Conservation (phyloP, 2,888 invertebrate genomes). For the Netelia fuscicornis region DNA sequence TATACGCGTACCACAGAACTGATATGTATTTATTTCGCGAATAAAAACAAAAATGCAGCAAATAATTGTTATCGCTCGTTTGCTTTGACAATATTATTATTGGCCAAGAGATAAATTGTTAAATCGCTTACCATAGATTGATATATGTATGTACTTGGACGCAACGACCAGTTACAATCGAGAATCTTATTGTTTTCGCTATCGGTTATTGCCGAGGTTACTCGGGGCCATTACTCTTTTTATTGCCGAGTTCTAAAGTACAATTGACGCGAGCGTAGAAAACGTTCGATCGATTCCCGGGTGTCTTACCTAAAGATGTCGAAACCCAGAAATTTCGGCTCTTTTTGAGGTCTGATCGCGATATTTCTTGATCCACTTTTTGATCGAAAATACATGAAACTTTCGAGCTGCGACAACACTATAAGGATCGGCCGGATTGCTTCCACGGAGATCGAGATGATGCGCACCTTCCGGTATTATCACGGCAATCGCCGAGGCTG, state of each 20-base stretch:
- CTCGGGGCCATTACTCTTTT: neutral
- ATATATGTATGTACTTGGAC: neutral
- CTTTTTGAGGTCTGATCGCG: neutral
- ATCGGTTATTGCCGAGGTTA: constrained; percentile 24
- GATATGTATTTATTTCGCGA: constrained; percentile 60
- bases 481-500: constrained; percentile 88
- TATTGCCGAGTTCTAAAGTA: too few species aligned
- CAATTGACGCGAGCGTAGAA: neutral
- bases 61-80: neutral
- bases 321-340: neutral
- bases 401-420: constrained; percentile 88
- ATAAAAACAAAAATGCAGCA: constrained; percentile 33
- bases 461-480: constrained; percentile 94
- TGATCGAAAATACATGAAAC: constrained; percentile 88
- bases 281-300: neutral
- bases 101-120: neutral
- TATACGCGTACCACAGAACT: constrained; percentile 40
- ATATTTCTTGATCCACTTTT: constrained; percentile 86
- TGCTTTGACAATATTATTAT: neutral
- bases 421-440: constrained; percentile 88
- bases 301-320: neutral
- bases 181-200: constrained; percentile 3
- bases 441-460: constrained; percentile 92
- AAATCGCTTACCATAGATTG: neutral
- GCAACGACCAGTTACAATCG: neutral